Base-by-base conservation (phyloP, 2,113 vertebrate genomes). In the Pituophis catenifer region DNA sequence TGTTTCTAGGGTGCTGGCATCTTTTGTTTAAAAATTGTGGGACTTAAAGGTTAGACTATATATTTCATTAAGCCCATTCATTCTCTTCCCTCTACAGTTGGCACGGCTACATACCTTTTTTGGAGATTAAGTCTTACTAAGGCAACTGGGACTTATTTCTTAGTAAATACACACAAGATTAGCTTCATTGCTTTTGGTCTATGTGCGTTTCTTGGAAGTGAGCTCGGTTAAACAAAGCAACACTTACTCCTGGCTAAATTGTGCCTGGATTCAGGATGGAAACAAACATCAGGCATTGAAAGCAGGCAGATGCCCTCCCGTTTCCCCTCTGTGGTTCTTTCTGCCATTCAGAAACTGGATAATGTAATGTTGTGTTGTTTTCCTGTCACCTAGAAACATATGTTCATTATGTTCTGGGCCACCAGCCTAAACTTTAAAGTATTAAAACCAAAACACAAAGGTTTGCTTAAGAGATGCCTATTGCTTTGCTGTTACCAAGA, bases 301-400 rank as follows among this genome's bases (percentile, higher is more conserved):
- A 53, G 55, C 52, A 58, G 26, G 33, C n/a, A 48, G 59, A 86
- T 19, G 13, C 90, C 38, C 85, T 62, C 88, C 86, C 53, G n/a
- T 91, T 93, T 91, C 23, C 75, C 50, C 86, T 86, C 58, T 44
- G 70, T 75, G 13, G 50, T 44, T 19, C 19, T 52, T 91, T 75
- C n/a, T 53, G 88, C 50, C 65, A 23, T 94, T 93, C 38, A 93
- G 26, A 88, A 94, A 88, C 33, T 19, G 87, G 59, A 52, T 91
- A 94, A 93, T 85, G 33, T 90, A 92, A 92, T 65, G n/a, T 92
- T 94, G 86, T 93, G 89, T 95, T 81, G 88, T 81, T 38, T 55
- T 38, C 8, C 89, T 88, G 90, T 59, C 55, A 94, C 54, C 53
- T 90, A 95, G 86, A 65, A 92, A 95, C 89, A 89, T 3, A n/a